These are phyloP conservation scores for Myopa testacea DNA, from an alignment of 2,888 invertebrate genomes.

Conservation along the genomic window DNA sequence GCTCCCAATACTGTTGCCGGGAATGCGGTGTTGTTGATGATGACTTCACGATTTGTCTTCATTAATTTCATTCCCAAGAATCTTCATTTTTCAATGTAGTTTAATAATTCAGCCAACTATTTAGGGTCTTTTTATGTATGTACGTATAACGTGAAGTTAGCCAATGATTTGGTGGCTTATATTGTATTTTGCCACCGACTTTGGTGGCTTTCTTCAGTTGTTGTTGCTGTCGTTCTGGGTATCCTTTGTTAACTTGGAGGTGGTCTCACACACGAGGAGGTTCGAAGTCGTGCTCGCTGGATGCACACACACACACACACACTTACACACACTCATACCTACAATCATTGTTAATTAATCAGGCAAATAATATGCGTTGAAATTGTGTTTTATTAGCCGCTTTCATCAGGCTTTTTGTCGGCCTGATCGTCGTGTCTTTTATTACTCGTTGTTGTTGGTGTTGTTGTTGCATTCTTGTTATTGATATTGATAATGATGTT, in stretches of 20 bases:
- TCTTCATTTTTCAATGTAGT: not conserved
- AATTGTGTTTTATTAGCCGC: slow-evolving; percentile 48
- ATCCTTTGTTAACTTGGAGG: slow-evolving; percentile 26
- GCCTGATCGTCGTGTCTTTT: not conserved
- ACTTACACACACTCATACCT: slow-evolving; percentile 30
- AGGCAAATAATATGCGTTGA: slow-evolving; percentile 52
- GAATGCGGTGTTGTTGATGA: slow-evolving; percentile 35
- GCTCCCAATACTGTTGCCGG: not conserved
- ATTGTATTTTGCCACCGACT: slow-evolving; percentile 33
- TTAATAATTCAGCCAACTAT: slow-evolving; percentile 14
- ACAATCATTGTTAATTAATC: slow-evolving; percentile 57
- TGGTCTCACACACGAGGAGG: not conserved
- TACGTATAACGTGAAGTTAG: not conserved
- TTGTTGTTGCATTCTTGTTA: slow-evolving; percentile 11
- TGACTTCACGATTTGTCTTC: slow-evolving; percentile 42
- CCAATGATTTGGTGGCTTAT: slow-evolving; percentile 28
- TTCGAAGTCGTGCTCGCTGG: not conserved
- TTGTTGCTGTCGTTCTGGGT: slow-evolving; percentile 1
- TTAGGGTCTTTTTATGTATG: not conserved
- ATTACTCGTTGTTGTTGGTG: not conserved
- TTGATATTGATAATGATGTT: slow-evolving; percentile 49
- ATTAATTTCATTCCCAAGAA: slow-evolving; percentile 32
- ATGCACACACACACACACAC: slow-evolving; percentile 19
- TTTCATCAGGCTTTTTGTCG: slow-evolving; percentile 41
- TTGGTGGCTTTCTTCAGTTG: not conserved